A percentile compares a stretch with the other conserved stretches of the same genome.
These are phyloP conservation scores for Gambusia yucatana DNA, from an alignment of 2,797 vertebrate genomes.

Conservation along the genomic window DNA sequence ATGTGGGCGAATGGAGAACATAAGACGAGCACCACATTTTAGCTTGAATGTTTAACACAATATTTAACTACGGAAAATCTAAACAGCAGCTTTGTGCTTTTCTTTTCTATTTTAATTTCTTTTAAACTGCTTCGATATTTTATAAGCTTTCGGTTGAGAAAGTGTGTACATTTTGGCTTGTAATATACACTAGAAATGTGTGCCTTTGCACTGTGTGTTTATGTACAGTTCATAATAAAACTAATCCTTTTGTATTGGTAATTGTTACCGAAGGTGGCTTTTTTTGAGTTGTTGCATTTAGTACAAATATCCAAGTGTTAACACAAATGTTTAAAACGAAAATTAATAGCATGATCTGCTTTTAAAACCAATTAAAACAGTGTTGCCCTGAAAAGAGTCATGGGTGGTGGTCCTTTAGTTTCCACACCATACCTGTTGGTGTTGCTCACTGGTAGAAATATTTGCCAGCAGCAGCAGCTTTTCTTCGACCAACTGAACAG, in stretches of 20 bases:
- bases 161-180: conserved; percentile 84
- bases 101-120: conserved; percentile 38
- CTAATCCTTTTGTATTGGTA: conserved; percentile 83
- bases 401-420: background rate
- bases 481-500: background rate
- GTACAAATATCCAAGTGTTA: background rate
- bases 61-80: conserved; percentile 37
- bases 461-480: background rate
- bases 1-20: conserved; percentile 33
- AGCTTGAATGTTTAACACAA: conserved; percentile 65
- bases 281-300: conserved; percentile 19
- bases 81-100: conserved; percentile 51
- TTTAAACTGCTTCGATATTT: conserved; percentile 74
- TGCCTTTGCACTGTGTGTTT: conserved; percentile 83
- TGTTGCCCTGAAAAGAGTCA: background rate
- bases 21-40: conserved; percentile 23
- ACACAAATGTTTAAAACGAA: background rate
- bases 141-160: conserved; percentile 73
- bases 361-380: background rate
- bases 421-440: background rate
- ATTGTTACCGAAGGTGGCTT: conserved; percentile 54
- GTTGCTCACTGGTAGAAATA: background rate
- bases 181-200: conserved; percentile 78
- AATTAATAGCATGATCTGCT: background rate
- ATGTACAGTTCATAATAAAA: conserved; percentile 87